A percentile compares a stretch with the other conserved stretches of the same genome.
Evolutionary conservation across 2,888 invertebrate species (phyloP).

Genomic region (Bugula neritina): DNA sequence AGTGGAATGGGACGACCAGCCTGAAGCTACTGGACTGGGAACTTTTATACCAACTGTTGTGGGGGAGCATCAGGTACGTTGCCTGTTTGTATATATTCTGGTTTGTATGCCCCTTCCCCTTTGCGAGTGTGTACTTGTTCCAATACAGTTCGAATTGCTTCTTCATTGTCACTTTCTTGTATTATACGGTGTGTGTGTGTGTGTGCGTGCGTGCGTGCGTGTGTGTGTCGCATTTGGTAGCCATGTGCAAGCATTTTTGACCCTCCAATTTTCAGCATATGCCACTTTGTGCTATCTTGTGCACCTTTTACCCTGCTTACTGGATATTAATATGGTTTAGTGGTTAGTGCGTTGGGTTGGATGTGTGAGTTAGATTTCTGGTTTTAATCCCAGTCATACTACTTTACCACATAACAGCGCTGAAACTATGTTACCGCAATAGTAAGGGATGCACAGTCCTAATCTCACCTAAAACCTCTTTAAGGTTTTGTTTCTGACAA

Average conservation of each 20-base stretch:
- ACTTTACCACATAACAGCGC: too few relatives aligned
- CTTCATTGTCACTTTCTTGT: background rate
- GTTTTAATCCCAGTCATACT: too few relatives aligned
- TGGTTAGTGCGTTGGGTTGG: too few relatives aligned
- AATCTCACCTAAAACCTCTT: too few relatives aligned
- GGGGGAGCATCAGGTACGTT: conserved; percentile 77
- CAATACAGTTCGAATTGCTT: background rate
- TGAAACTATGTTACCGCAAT: too few relatives aligned
- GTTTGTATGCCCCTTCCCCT: too few relatives aligned
- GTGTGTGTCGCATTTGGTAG: background rate
- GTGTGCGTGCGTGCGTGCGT: background rate
- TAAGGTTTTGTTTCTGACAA: too few relatives aligned
- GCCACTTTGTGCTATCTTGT: too few relatives aligned
- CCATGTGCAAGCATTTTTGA: background rate
- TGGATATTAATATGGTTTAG: too few relatives aligned
- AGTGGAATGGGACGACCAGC: conserved; percentile 62
- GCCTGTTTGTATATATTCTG: background rate
- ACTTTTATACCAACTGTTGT: conserved; percentile 81
- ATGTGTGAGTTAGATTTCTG: too few relatives aligned
- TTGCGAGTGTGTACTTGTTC: background rate
- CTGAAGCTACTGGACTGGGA: conserved; percentile 63
- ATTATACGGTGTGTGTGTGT: background rate
- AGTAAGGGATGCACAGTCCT: too few relatives aligned
- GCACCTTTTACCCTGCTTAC: too few relatives aligned
- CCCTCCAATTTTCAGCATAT: background rate